Evolutionary conservation across 2,888 invertebrate species (phyloP).

Genomic region (Pseudococcus longispinus): DNA sequence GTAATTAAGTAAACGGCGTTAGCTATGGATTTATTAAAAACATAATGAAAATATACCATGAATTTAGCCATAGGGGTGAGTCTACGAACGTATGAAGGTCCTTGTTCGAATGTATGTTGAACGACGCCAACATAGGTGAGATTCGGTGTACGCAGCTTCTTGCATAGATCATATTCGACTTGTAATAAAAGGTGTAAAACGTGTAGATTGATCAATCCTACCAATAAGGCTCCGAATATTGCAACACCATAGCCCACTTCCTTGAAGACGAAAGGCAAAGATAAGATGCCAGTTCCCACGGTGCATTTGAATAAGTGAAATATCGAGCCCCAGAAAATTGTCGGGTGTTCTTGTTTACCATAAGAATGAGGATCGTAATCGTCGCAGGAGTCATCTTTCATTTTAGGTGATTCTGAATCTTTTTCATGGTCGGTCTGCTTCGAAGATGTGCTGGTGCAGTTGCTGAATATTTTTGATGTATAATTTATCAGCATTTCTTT

Average conservation of each 20-base stretch:
- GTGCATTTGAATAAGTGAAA: slow-evolving; percentile 2
- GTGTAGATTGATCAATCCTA: neutral
- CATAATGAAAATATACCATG: neutral
- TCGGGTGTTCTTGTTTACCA: neutral
- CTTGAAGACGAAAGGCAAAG: neutral
- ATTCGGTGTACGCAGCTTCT: neutral
- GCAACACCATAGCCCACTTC: slow-evolving; percentile 34
- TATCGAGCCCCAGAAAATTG: neutral
- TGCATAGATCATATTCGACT: slow-evolving; percentile 39
- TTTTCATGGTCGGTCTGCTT: too few relatives aligned
- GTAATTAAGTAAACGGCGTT: slow-evolving; percentile 2
- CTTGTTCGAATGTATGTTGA: slow-evolving; percentile 8
- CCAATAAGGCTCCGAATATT: neutral
- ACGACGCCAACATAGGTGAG: slow-evolving; percentile 15
- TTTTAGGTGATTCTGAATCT: too few relatives aligned
- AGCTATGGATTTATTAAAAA: neutral
- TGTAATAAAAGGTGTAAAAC: neutral
- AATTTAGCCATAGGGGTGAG: neutral
- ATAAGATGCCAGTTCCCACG: slow-evolving; percentile 9
- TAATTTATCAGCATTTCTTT: too few relatives aligned
- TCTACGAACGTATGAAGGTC: neutral
- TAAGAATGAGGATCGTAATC: slow-evolving; percentile 28
- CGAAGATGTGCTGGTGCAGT: too few relatives aligned
- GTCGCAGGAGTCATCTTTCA: too few relatives aligned
- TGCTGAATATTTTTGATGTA: too few relatives aligned